Base-by-base conservation (phyloP, 2,888 invertebrate species). In the Coenonympha arcania region DNA sequence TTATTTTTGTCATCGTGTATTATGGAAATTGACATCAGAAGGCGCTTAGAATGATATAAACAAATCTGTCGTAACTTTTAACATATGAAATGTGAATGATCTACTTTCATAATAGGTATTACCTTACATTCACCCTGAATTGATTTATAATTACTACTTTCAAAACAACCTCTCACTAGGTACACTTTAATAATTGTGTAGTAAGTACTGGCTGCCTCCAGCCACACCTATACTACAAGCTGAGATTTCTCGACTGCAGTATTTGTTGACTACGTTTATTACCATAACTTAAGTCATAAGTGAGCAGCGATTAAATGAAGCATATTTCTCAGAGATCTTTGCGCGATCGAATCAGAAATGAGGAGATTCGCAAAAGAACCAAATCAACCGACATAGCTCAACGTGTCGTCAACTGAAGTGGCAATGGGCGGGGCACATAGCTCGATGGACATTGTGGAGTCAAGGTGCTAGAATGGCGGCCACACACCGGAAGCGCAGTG, bases 161-260 rank as follows among this genome's bases (percentile, higher is more conserved):
- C 59, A 51, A 54, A 57, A 59, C 52, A 18, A 45, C 48, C 59
- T 59, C 57, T 59, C 57, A 55, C 55, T 55, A 41, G 26, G 5
- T 47, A 34, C 34, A 47, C 33, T 53, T 53, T 55, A 55, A 56
- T 58, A 56, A 50, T 41, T 41, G 48, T 48, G 50, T 55, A 52
- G 53, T 53, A 30, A 50, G 36, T 48, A 30, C 41, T 44, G 36
- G 15, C 31, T 45, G 48, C 40, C 33, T 50, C 55, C 58, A 34
- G 57, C 71, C 74, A 67, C 76, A 68, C 77, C 78, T 64, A 57
- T n/a, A n/a, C n/a, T n/a, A 33, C 60, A 55, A 61, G 61, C 57
- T 54, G 68, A 64, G 61, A 61, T 73, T 71, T 69, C 68, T 62
- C n/a, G n/a, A n/a, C 68, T 60, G 52, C 55, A 58, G 64, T 68